phyloP scores from a whole-genome alignment of 2,888 invertebrate genomes.

The Drosophila siamana region DNA sequence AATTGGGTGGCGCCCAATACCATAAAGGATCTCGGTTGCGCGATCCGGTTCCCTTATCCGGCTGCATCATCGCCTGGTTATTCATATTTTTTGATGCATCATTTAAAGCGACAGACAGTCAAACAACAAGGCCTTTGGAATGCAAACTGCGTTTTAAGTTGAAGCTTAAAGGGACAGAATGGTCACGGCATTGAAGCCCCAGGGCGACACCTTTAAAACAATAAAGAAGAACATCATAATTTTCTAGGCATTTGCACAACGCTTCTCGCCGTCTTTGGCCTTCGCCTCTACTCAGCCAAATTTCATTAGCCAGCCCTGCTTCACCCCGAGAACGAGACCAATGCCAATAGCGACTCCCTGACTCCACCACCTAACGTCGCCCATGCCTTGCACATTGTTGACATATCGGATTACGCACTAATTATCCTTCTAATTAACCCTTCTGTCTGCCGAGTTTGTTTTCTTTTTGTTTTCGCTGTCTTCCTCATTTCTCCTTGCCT shows the following conservation, averaged over 20 bases:
- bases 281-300: constrained; percentile 39
- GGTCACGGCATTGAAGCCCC: constrained; percentile 5
- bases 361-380: constrained; percentile 6
- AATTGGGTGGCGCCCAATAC: constrained; percentile 76
- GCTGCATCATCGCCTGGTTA: constrained; percentile 51
- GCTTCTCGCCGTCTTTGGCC: background rate
- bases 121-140: constrained; percentile 38
- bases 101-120: constrained; percentile 52
- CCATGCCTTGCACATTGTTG: constrained; percentile 59
- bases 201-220: constrained; percentile 23
- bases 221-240: constrained; percentile 67
- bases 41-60: constrained; percentile 11
- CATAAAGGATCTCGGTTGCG: constrained; percentile 44
- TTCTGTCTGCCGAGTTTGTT: constrained; percentile 54
- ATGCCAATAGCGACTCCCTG: constrained; percentile 1
- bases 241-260: constrained; percentile 62
- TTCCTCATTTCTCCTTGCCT: constrained; percentile 41
- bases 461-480: constrained; percentile 43
- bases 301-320: constrained; percentile 55
- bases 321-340: background rate
- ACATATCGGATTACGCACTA: constrained; percentile 84
- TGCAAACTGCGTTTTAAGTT: constrained; percentile 31
- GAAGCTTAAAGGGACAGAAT: background rate
- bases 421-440: constrained; percentile 84
- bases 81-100: constrained; percentile 61